phyloP scores from a whole-genome alignment of 1,140 invertebrate species.

The Heliconius hermathena region DNA sequence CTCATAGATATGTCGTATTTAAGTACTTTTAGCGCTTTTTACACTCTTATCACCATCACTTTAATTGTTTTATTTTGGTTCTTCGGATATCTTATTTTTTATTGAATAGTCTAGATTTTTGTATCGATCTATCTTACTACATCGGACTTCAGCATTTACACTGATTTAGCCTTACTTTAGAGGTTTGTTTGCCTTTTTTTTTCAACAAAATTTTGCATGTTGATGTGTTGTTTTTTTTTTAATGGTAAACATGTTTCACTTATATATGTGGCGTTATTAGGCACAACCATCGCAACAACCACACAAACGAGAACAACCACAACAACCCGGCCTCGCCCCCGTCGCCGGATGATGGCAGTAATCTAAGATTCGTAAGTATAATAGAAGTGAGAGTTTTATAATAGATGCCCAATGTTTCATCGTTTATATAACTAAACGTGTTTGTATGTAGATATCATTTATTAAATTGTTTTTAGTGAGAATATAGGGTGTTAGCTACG shows the following conservation, averaged over 20 bases:
- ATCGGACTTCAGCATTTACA: not conserved
- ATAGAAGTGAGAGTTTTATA: not conserved
- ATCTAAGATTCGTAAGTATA: conserved; percentile 38
- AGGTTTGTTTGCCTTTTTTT: not conserved
- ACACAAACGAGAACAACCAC: not conserved
- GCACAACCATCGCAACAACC: not conserved
- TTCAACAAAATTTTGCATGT: not conserved
- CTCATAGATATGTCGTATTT: not conserved
- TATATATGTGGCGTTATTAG: not conserved
- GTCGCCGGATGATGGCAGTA: conserved; percentile 18
- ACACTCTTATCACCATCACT: not conserved
- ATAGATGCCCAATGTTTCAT: not conserved
- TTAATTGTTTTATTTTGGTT: not conserved
- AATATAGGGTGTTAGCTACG: not conserved
- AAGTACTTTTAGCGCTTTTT: not conserved
- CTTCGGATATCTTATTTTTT: not conserved
- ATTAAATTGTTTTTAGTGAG: not conserved
- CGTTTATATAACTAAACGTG: not conserved
- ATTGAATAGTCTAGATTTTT: not conserved
- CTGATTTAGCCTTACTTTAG: not conserved
- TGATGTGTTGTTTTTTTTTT: not conserved
- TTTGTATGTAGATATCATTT: not conserved
- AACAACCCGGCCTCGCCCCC: conserved; percentile 15
- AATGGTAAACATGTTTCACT: not conserved
- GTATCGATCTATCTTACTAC: conserved; percentile 6